Evolutionary conservation across 2,888 invertebrate species (phyloP).

Genomic region (Punctoribates punctum): DNA sequence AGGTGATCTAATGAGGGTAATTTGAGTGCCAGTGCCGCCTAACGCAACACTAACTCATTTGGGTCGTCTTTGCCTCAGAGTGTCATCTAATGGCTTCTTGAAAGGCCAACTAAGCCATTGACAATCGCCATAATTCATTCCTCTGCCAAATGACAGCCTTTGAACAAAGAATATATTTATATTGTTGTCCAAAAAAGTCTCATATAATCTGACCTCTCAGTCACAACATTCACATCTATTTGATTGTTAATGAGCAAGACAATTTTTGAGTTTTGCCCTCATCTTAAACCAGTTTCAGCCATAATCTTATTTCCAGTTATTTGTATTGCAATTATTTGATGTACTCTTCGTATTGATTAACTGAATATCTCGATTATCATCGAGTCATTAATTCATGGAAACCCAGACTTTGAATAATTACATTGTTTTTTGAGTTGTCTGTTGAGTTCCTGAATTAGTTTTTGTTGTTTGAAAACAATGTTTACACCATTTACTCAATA

Average conservation of each 20-base stretch:
- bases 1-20: constrained; percentile 33
- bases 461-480: too few relatives aligned
- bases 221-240: neutral
- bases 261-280: neutral
- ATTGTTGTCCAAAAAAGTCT: neutral
- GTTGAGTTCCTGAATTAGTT: too few relatives aligned
- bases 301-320: neutral
- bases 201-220: constrained; percentile 9
- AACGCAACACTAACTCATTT: constrained; percentile 9
- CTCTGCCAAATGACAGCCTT: constrained; percentile 17
- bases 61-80: neutral
- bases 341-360: neutral
- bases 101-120: constrained; percentile 29
- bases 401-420: neutral
- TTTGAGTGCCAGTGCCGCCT: constrained; percentile 14
- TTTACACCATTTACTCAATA: too few relatives aligned
- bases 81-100: constrained; percentile 26
- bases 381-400: neutral
- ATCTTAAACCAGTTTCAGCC: neutral
- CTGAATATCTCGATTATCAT: constrained; percentile 21
- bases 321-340: neutral
- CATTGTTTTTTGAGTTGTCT: too few relatives aligned
- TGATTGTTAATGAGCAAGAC: neutral
- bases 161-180: constrained; percentile 20
- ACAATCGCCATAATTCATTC: constrained; percentile 7